Evolutionary conservation across 2,888 invertebrate species (phyloP).

Genomic region (Drosophila subquinaria): DNA sequence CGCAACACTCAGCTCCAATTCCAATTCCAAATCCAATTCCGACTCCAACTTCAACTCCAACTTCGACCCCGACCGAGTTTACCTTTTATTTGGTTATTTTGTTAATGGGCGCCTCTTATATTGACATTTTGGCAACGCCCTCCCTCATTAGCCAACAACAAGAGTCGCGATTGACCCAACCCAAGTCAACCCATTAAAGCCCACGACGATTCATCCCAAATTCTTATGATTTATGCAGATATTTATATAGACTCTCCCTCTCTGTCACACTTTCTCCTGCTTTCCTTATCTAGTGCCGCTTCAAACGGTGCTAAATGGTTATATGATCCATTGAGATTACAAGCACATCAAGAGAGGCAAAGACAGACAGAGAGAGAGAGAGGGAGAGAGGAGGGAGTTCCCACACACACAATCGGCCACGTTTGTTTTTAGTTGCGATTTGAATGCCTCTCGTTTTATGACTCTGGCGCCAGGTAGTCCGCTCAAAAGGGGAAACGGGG

Average conservation of each 20-base stretch:
- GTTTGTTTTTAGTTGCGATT: slow-evolving; percentile 66
- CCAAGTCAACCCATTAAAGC: slow-evolving; percentile 6
- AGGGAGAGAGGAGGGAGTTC: neutral
- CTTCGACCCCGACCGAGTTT: slow-evolving; percentile 26
- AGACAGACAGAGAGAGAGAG: neutral
- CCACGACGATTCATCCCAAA: neutral
- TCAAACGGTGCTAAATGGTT: slow-evolving; percentile 45
- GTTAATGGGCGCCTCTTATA: slow-evolving; percentile 36
- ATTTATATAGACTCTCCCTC: slow-evolving; percentile 22
- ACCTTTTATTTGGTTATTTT: slow-evolving; percentile 28
- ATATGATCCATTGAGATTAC: slow-evolving; percentile 49
- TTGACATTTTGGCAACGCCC: slow-evolving; percentile 81
- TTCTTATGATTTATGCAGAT: slow-evolving; percentile 64
- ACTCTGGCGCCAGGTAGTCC: slow-evolving; percentile 35
- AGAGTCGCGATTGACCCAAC: neutral
- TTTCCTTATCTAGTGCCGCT: neutral
- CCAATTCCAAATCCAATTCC: slow-evolving; percentile 15
- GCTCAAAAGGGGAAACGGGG: neutral
- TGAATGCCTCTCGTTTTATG: slow-evolving; percentile 60
- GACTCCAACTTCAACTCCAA: slow-evolving; percentile 20
- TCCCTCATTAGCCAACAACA: slow-evolving; percentile 39
- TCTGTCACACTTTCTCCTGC: neutral
- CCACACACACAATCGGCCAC: slow-evolving; percentile 38
- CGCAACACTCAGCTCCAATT: slow-evolving; percentile 11
- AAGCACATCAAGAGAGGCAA: neutral